Base-by-base conservation (phyloP, 2,888 invertebrate genomes). In the Altica lythri region DNA sequence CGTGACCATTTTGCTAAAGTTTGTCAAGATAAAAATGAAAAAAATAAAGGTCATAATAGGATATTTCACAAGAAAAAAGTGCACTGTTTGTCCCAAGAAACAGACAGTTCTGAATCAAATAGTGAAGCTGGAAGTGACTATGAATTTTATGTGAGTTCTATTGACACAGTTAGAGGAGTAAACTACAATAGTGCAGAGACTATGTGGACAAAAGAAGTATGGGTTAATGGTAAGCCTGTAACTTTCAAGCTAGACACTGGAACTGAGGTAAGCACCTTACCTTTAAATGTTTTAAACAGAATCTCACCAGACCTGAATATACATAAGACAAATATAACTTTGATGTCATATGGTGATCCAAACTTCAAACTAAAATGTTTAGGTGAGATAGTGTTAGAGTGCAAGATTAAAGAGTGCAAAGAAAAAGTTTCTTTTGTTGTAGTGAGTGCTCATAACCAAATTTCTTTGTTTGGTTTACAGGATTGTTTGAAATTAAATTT, bases 191-290 rank as follows among this genome's bases (percentile, higher is more conserved):
- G 10, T 4, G 47, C n/a, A n/a, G n/a, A 46, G 25, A 51, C 18
- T 3, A 51, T 51, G 34, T 57, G 59, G 59, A 49, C 43, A 3
- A 40, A 34, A 17, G 27, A 46, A 17, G 25, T 59, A 12, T 30
- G n/a, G 9, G 17, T 60, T 2, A 47, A 54, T 30, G 32, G 35
- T 49, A n/a, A n/a, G n/a, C n/a, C n/a, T 27, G 46, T 57, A 12
- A 32, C 18, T 14, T 59, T 57, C 52, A 59, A 57, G 40, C 29
- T 60, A 14, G 57, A 57, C 27, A 43, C 57, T 16, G 59, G 47
- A 46, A 45, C 59, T 16, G 59, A 60, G 37, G 57, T 60, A 13
- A 60, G 50, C 40, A 42, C 46, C 4, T 16, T 57, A 25, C 52
- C 60, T 13, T 8, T 45, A 8, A 9, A 50, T 18, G 16, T 55